Conservation (phyloP, 1,140 invertebrate genomes). For the Drosophila tropicalis region DNA sequence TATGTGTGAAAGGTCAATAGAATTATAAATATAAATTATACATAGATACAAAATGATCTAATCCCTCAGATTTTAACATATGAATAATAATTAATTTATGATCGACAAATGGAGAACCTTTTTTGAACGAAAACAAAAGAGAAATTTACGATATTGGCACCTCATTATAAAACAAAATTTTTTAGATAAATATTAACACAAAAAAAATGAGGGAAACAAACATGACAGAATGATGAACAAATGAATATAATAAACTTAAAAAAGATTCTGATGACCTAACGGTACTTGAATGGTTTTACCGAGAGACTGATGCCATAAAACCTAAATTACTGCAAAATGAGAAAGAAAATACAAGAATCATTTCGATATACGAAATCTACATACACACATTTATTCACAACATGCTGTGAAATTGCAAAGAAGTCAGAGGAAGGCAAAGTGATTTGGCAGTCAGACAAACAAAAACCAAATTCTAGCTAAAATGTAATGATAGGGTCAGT, state of each 20-base stretch:
- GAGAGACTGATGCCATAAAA: constrained; percentile 64
- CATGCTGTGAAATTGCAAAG: constrained; percentile 54
- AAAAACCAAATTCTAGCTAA: constrained; percentile 16
- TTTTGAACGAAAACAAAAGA: constrained; percentile 40
- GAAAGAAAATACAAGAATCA: neutral
- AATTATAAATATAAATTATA: constrained; percentile 1
- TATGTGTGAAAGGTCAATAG: constrained; percentile 1
- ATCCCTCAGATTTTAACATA: constrained; percentile 54
- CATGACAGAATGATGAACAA: constrained; percentile 29
- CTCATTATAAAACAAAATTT: constrained; percentile 74
- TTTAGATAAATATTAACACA: constrained; percentile 39
- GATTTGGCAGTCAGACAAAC: constrained; percentile 33
- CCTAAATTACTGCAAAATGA: constrained; percentile 30
- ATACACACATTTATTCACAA: constrained; percentile 66
- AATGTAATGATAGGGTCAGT: constrained; percentile 46
- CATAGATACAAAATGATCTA: constrained; percentile 47
- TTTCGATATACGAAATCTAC: constrained; percentile 13
- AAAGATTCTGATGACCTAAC: constrained; percentile 70
- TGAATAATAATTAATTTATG: constrained; percentile 76
- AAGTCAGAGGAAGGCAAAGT: constrained; percentile 23
- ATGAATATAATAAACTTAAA: constrained; percentile 28
- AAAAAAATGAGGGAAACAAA: constrained; percentile 38
- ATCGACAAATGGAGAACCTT: constrained; percentile 14
- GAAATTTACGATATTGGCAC: constrained; percentile 69
- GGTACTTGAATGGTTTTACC: constrained; percentile 30